These are phyloP conservation scores for Tetramorium bicarinatum DNA, from an alignment of 2,888 invertebrate species.

Conservation along the genomic window DNA sequence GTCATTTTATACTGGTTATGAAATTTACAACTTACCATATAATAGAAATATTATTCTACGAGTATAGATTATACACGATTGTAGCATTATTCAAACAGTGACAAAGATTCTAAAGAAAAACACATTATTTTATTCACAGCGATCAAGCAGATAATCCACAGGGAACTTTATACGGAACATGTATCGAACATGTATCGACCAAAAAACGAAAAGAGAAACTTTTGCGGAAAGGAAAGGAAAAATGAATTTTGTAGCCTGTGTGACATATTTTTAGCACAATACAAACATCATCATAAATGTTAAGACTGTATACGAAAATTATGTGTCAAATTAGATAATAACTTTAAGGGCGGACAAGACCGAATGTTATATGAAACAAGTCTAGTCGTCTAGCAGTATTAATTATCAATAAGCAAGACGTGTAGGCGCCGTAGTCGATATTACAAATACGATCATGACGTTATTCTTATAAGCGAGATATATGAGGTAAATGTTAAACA, in stretches of 20 bases:
- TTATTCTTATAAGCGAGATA: slow-evolving; percentile 79
- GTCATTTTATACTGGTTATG: slow-evolving; percentile 60
- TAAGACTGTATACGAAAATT: slow-evolving; percentile 83
- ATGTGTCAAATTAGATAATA: slow-evolving; percentile 82
- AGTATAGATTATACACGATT: slow-evolving; percentile 39
- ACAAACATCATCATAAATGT: slow-evolving; percentile 77
- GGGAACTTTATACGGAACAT: slow-evolving; percentile 60
- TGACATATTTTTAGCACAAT: slow-evolving; percentile 78
- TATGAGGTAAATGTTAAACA: slow-evolving; percentile 70
- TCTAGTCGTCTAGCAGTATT: slow-evolving; percentile 71
- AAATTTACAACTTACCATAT: slow-evolving; percentile 53
- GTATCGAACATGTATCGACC: slow-evolving; percentile 55
- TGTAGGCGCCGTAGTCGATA: slow-evolving; percentile 70
- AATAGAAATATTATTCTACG: slow-evolving; percentile 34
- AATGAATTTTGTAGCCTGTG: slow-evolving; percentile 67
- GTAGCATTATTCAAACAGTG: slow-evolving; percentile 58
- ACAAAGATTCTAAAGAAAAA: slow-evolving; percentile 67
- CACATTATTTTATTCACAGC: slow-evolving; percentile 69
- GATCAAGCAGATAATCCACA: slow-evolving; percentile 61
- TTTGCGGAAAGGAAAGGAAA: slow-evolving; percentile 30
- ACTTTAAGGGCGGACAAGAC: slow-evolving; percentile 65
- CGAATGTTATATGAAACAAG: slow-evolving; percentile 57
- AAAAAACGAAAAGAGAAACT: slow-evolving; percentile 58
- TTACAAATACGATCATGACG: slow-evolving; percentile 71
- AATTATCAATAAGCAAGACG: slow-evolving; percentile 60